A percentile compares a stretch with the other conserved stretches of the same genome.
Conservation (phyloP, 2,113 vertebrate genomes). For the Peucedramus taeniatus region DNA sequence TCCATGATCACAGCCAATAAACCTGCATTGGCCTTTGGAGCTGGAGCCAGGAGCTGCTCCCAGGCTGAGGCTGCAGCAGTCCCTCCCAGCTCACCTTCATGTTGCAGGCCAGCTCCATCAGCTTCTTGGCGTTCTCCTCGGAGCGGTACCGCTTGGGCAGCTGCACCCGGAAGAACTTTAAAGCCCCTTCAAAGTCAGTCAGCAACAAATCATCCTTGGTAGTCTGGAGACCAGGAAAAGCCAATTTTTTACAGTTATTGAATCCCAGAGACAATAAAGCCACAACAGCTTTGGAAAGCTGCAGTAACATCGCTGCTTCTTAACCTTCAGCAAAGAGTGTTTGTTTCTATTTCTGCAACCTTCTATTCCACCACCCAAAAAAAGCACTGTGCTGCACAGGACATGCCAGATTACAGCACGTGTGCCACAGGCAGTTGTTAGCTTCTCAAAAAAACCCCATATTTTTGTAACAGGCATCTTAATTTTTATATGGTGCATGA, state of each 20-base stretch:
- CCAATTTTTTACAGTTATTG: not conserved
- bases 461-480: not conserved
- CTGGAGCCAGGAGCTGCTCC: not conserved
- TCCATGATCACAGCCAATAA: accelerated
- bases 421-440: not conserved
- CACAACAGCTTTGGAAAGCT: not conserved
- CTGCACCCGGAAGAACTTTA: constrained; percentile 97
- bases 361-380: not conserved
- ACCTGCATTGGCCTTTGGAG: not conserved
- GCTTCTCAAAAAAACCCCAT: not conserved
- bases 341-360: not conserved
- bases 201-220: constrained; percentile 94
- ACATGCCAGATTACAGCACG: not conserved
- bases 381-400: not conserved
- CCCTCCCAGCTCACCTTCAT: constrained; percentile 84
- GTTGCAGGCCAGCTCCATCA: constrained; percentile 97
- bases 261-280: not conserved
- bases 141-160: constrained; percentile 97
- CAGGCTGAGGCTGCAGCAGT: not conserved
- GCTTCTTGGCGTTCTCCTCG: constrained; percentile 96
- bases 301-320: not conserved
- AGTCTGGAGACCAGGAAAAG: constrained; percentile 73
- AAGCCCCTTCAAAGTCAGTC: constrained; percentile 94
- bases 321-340: not conserved
- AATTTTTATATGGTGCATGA: not conserved